Conservation (phyloP, 2,113 vertebrate genomes). For the Gambusia holbrooki region DNA sequence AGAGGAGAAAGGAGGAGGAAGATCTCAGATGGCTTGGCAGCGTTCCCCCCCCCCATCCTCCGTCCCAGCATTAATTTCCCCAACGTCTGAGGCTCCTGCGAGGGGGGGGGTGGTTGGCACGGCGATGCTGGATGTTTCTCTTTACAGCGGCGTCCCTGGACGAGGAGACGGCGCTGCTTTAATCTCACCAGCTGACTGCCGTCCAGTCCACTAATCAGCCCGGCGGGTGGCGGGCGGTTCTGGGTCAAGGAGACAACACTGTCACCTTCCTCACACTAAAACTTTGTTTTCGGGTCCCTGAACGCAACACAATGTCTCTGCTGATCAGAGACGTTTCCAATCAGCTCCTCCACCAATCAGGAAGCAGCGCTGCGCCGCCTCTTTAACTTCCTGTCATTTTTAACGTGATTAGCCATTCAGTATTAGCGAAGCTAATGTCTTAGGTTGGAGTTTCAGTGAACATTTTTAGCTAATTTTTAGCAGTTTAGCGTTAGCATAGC, state of each 20-base stretch:
- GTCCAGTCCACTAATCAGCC: conserved; percentile 79
- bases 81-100: conserved; percentile 76
- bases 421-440: too few relatives aligned
- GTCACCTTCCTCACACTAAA: conserved; percentile 19
- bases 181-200: conserved; percentile 77
- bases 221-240: conserved; percentile 47
- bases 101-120: conserved; percentile 65
- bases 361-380: neutral
- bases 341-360: conserved; percentile 24
- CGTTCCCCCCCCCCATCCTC: conserved; percentile 57
- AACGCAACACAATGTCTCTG: conserved; percentile 9
- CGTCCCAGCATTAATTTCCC: conserved; percentile 79
- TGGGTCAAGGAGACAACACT: conserved; percentile 70
- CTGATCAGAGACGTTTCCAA: conserved; percentile 10
- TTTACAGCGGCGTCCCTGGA: conserved; percentile 58
- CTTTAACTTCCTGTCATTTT: neutral
- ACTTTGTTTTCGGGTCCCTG: conserved; percentile 34
- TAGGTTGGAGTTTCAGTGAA: too few relatives aligned
- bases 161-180: conserved; percentile 64
- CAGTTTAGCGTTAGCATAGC: too few relatives aligned
- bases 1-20: conserved; percentile 59
- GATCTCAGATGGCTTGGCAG: conserved; percentile 82
- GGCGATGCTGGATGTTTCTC: conserved; percentile 69
- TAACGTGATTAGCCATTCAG: too few relatives aligned
- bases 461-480: too few relatives aligned